Conservation (phyloP, 35 echinoderm and acorn worm genomes). For the Patiria miniata region DNA sequence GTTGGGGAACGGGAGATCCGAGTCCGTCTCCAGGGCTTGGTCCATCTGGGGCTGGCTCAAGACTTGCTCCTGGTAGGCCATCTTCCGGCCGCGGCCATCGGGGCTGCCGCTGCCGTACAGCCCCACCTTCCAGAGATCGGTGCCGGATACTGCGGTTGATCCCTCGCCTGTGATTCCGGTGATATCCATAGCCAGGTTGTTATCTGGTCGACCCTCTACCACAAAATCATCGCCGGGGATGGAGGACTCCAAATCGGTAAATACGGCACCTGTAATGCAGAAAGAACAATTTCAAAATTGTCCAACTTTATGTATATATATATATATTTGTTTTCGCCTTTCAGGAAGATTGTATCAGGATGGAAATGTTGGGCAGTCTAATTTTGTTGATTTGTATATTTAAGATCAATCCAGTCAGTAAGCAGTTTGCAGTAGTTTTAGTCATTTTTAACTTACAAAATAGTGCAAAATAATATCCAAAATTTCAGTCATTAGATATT, state of each 20-base stretch:
- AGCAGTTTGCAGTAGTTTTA: background rate
- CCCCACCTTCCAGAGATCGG: slow-evolving; percentile 55
- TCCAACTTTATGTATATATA: no score
- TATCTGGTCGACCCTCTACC: slow-evolving; percentile 44
- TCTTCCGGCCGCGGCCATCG: slow-evolving; percentile 43
- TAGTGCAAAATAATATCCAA: no score
- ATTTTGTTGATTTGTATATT: no score
- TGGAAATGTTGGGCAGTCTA: no score
- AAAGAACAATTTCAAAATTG: background rate
- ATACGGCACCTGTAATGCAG: slow-evolving; percentile 60
- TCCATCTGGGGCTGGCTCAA: slow-evolving; percentile 55
- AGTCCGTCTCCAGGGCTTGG: slow-evolving; percentile 35
- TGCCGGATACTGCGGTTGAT: slow-evolving; percentile 52
- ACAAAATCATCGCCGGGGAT: slow-evolving; percentile 49
- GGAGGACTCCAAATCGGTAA: slow-evolving; percentile 59
- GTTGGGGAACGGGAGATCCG: slow-evolving; percentile 55
- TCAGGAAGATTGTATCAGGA: no score
- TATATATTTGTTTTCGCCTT: no score
- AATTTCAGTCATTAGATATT: no score
- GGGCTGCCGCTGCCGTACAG: slow-evolving; percentile 51
- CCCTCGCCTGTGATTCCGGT: slow-evolving; percentile 50
- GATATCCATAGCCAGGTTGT: slow-evolving; percentile 63
- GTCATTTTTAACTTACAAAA: background rate
- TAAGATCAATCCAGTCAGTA: no score
- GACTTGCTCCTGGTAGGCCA: slow-evolving; percentile 44